Evolutionary conservation across 2,113 vertebrate genomes (phyloP).

Genomic region (Nothobranchius kuhntae): DNA sequence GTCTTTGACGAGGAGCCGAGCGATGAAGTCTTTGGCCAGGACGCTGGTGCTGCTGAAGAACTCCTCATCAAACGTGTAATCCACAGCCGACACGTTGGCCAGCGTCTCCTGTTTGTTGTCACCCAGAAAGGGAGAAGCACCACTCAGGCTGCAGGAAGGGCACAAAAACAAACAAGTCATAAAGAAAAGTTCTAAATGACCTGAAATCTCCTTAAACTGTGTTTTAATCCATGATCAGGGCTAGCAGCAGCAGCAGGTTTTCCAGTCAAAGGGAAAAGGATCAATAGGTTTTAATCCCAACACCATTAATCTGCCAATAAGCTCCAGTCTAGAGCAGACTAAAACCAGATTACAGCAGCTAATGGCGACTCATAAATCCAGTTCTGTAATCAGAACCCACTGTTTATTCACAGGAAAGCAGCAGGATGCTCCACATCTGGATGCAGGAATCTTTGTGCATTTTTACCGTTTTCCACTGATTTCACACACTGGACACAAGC

Average conservation of each 20-base stretch:
- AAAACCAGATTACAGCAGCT: slow-evolving; percentile 12
- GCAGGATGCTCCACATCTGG: too few relatives aligned
- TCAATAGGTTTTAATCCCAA: slow-evolving; percentile 1
- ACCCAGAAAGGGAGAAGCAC: slow-evolving; percentile 95
- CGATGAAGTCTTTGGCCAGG: slow-evolving; percentile 97
- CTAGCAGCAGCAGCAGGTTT: neutral
- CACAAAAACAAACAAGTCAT: slow-evolving; percentile 5
- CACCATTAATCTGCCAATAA: neutral
- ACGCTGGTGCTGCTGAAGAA: slow-evolving; percentile 93
- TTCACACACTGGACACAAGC: neutral
- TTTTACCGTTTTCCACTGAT: neutral
- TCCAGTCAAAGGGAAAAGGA: slow-evolving; percentile 12
- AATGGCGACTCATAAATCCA: slow-evolving; percentile 22
- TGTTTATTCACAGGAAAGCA: too few relatives aligned
- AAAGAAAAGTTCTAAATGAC: neutral
- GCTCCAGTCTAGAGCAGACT: neutral
- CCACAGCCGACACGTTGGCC: slow-evolving; percentile 97
- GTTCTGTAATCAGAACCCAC: neutral
- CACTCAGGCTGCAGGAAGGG: slow-evolving; percentile 84
- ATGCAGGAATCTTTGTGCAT: too few relatives aligned
- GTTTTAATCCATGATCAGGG: neutral
- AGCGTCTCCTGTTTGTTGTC: slow-evolving; percentile 97
- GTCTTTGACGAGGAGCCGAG: slow-evolving; percentile 92
- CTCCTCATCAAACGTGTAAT: slow-evolving; percentile 95
- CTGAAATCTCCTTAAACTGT: too few relatives aligned